Percentiles rank a stretch among this genome's conserved stretches.
Evolutionary conservation across 1,140 invertebrate species (phyloP).

Genomic region (Drosophila saltans): DNA sequence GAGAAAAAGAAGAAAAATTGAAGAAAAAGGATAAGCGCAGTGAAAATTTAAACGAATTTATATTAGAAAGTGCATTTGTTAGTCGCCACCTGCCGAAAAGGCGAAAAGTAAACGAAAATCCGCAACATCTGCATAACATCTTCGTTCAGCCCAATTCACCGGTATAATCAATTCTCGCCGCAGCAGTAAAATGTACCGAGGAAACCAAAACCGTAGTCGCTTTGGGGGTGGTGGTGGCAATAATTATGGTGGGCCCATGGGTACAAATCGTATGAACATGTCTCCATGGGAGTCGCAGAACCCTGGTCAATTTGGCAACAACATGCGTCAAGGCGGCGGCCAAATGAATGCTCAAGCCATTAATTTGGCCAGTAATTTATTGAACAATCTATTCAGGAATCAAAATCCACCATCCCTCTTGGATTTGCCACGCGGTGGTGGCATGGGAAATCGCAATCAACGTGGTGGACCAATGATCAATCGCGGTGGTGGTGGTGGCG

Average conservation of each 20-base stretch:
- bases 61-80: neutral
- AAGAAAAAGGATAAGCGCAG: neutral
- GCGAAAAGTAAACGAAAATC: constrained; percentile 45
- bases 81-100: neutral
- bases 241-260: constrained; percentile 76
- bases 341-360: constrained; percentile 84
- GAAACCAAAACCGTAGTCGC: constrained; percentile 80
- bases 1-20: neutral
- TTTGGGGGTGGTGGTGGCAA: constrained; percentile 68
- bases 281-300: constrained; percentile 80
- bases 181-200: constrained; percentile 53
- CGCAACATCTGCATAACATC: constrained; percentile 24
- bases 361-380: constrained; percentile 83
- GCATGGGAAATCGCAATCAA: constrained; percentile 81
- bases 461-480: constrained; percentile 81
- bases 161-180: constrained; percentile 50
- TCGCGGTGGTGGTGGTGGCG: constrained; percentile 51
- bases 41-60: neutral
- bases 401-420: constrained; percentile 85
- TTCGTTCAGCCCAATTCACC: constrained; percentile 25
- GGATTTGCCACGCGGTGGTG: constrained; percentile 85
- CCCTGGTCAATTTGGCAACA: constrained; percentile 70
- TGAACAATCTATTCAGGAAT: constrained; percentile 84
- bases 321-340: constrained; percentile 80
- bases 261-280: constrained; percentile 77